Evolutionary conservation across 2,797 vertebrate genomes (phyloP).

Genomic region (Heteromormyrus szaboi): DNA sequence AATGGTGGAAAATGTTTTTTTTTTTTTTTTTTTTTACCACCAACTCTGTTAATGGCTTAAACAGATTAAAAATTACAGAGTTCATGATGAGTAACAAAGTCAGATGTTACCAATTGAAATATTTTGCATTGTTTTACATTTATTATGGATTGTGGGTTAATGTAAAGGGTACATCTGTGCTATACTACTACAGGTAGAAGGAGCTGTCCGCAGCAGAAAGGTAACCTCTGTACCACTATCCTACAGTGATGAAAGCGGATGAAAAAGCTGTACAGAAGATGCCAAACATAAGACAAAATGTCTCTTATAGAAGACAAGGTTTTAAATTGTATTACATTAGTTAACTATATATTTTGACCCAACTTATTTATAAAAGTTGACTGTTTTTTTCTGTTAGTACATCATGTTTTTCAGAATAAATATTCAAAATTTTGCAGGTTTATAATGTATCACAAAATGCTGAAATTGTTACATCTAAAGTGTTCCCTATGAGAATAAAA

Average conservation of each 20-base stretch:
- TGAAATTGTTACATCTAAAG: neutral
- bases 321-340: neutral
- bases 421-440: neutral
- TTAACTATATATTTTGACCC: neutral
- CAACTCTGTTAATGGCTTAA: constrained; percentile 20
- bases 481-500: neutral
- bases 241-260: neutral
- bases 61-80: neutral
- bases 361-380: neutral
- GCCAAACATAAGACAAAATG: neutral
- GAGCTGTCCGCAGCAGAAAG: neutral
- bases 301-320: neutral
- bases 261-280: neutral
- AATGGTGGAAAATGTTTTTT: constrained; percentile 24
- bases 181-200: neutral
- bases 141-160: neutral
- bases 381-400: neutral
- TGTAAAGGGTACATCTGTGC: neutral
- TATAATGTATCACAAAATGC: neutral
- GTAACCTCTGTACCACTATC: neutral
- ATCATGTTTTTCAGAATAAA: neutral
- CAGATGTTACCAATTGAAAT: neutral
- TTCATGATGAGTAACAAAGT: neutral
- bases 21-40: neutral
- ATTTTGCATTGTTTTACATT: neutral